Base-by-base conservation (phyloP, 2,797 vertebrate genomes). In the Lutjanus argentimaculatus region DNA sequence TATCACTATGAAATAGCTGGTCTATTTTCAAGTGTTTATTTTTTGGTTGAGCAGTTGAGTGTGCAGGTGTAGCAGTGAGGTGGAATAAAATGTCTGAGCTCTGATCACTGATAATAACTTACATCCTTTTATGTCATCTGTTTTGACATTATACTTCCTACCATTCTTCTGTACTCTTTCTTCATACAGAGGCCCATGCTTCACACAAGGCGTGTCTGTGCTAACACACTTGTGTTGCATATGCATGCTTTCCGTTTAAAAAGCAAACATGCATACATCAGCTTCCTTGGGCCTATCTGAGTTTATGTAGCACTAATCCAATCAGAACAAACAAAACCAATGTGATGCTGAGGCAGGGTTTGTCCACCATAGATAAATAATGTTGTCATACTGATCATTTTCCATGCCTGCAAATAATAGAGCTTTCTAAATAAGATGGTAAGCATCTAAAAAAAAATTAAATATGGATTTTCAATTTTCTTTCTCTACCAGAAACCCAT, bases 251-350 rank as follows among this genome's bases (percentile, higher is more conserved):
- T 68, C 42, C 16, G 9, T 68, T 83, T 72, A 76, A 58, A 83
- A 75, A 86, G 70, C 74, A 85, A 84, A 88, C 72, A 86, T 57
- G n/a, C 43, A 63, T 68, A 61, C 46, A 71, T 68, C 36, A 58
- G 58, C 73, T 67, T 83, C 69, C 49, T 65, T 61, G 22, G 30
- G 56, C 74, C 67, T 76, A 25, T 79, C 58, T 83, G 64, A 66
- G 58, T 84, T 87, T 42, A 74, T 61, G 9, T 83, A 49, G 46
- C 22, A 62, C 53, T 69, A 69, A 79, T 73, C 19, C 11, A 58
- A 11, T 30, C 48, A 22, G 36, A 1, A 9, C 3, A 76, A 72
- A 5, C 19, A 72, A 70, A 69, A 13, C 15, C 22, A 79, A 49
- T 1, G 0, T 45, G 67, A 66, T 58, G 14, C 12, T 62, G 10